A percentile compares a stretch with the other conserved stretches of the same genome.
phyloP scores from a whole-genome alignment of 2,113 vertebrate species.

The Zingel zingel region DNA sequence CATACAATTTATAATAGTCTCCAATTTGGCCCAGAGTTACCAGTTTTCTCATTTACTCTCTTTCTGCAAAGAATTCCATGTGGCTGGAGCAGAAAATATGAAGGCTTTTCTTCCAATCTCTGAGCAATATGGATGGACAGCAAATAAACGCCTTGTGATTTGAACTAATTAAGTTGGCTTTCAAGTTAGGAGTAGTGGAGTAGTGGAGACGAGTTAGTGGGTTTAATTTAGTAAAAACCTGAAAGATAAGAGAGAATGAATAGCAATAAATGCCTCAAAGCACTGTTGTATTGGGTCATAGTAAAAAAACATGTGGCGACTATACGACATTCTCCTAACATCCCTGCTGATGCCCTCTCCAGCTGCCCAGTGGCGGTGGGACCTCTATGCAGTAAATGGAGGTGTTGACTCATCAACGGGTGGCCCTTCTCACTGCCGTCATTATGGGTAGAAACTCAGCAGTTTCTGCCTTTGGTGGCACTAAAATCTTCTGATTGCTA shows the following conservation, averaged over 20 bases:
- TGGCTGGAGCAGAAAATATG: not conserved
- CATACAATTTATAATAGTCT: not conserved
- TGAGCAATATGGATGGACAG: not conserved
- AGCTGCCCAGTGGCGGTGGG: conserved; percentile 49
- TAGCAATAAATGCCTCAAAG: conserved; percentile 50
- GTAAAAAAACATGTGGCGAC: conserved; percentile 54
- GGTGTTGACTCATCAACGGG: conserved; percentile 60
- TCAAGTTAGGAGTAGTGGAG: too few species aligned
- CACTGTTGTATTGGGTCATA: conserved; percentile 24
- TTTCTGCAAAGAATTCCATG: not conserved
- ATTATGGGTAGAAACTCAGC: conserved; percentile 44
- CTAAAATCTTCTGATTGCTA: conserved; percentile 40
- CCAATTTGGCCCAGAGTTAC: not conserved
- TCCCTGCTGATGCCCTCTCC: conserved; percentile 49
- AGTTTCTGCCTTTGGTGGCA: conserved; percentile 31
- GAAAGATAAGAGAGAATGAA: conserved; percentile 20
- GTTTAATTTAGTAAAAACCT: conserved; percentile 20
- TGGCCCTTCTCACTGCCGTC: conserved; percentile 40
- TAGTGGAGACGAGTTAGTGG: not conserved
- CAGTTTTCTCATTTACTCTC: not conserved
- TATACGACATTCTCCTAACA: conserved; percentile 10
- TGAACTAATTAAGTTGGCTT: not conserved
- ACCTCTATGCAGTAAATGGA: conserved; percentile 4
- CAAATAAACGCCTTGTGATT: not conserved
- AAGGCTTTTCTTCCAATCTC: not conserved